A percentile compares a stretch with the other conserved stretches of the same genome.
Evolutionary conservation across 2,888 invertebrate genomes (phyloP).

Genomic region (Chouioia cunea): DNA sequence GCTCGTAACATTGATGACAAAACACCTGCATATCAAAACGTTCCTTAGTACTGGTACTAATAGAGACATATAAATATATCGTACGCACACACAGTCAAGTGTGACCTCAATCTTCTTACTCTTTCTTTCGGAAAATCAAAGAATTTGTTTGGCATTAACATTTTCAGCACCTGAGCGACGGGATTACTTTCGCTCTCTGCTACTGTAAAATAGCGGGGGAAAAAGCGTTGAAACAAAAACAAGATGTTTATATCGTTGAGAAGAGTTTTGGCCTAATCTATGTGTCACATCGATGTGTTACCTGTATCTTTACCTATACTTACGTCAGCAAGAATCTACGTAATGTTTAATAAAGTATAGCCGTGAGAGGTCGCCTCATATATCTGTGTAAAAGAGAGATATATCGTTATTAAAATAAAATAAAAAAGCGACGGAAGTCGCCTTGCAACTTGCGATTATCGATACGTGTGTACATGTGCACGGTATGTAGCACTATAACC

Average conservation of each 20-base stretch:
- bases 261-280: conserved; percentile 59
- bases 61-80: not conserved
- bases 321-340: conserved; percentile 38
- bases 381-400: conserved; percentile 19
- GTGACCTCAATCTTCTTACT: too few relatives aligned
- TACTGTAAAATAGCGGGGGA: conserved; percentile 6
- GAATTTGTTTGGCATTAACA: too few relatives aligned
- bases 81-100: not conserved
- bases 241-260: conserved; percentile 9
- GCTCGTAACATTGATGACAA: conserved; percentile 13
- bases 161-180: too few relatives aligned
- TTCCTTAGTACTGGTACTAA: not conserved
- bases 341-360: conserved; percentile 42
- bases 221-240: conserved; percentile 4
- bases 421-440: conserved; percentile 8
- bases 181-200: not conserved
- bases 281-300: conserved; percentile 58
- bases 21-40: conserved; percentile 40
- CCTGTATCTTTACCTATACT: conserved; percentile 39
- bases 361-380: not conserved
- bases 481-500: not conserved
- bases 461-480: conserved; percentile 3
- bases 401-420: not conserved
- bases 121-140: too few relatives aligned
- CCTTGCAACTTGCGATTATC: conserved; percentile 34